Base-by-base conservation (phyloP, 2,888 invertebrate species). In the Drosophila robusta region DNA sequence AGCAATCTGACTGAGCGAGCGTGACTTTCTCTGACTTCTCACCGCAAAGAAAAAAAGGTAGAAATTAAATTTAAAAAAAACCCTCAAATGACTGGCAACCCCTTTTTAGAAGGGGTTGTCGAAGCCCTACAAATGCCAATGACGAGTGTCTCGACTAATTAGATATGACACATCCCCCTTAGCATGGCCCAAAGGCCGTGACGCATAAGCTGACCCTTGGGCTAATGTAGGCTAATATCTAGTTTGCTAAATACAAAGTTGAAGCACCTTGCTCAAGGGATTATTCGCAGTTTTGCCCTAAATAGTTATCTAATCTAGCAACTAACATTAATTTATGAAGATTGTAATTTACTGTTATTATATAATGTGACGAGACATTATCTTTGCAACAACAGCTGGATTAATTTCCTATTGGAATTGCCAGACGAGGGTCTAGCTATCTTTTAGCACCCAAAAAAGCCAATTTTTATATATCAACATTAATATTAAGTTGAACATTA, bases 81-180 rank as follows among this genome's bases (percentile, higher is more conserved):
- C 18, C 18, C 18, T 18, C 18, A 18, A 1, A 18, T 24, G 3
- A 26, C 42, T 47, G 52, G 42, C 51, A 56, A 69, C 70, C 60
- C 62, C 57, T 57, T 16, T 50, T 60, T 32, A 5, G 12, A 60
- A 69, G 60, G 75, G 79, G 75, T 70, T 69, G 64, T 24, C 45
- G 89, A 83, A 83, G 68, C 89, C 83, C 4, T 18, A 36, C 29
- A 80, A 83, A 47, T 68, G 67, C 61, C 78, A 76, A 63, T 78
- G 78, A 66, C 78, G 47, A 60, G 55, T 60, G 16, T 41, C 54
- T 60, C 34, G 67, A 72, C 83, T 83, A 88, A 83, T 83, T 87
- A 83, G 83, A 78, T 77, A 78, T 54, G 67, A 49, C n/a, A 57
- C 16, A 11, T 11, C 26, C 11, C 6, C 36, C 36, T 18, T 16